These are phyloP conservation scores for Gymnodraco acuticeps DNA, from an alignment of 2,797 vertebrate genomes.

Conservation along the genomic window DNA sequence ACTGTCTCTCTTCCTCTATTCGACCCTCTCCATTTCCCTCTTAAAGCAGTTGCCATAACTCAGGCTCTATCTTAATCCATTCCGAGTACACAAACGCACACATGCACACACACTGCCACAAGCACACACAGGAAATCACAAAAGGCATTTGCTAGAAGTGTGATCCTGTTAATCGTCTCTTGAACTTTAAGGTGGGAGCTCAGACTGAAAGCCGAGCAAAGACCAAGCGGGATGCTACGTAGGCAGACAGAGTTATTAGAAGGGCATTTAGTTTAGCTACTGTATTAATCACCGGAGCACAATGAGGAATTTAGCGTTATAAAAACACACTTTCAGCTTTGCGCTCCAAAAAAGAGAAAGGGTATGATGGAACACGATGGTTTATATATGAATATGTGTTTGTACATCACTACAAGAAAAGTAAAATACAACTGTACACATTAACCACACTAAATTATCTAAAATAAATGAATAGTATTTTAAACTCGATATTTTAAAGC, in stretches of 20 bases:
- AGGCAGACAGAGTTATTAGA: constrained; percentile 44
- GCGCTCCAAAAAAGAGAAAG: not conserved
- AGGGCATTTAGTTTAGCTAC: constrained; percentile 21
- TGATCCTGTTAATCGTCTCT: constrained; percentile 43
- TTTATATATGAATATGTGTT: not conserved
- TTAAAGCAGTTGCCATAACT: constrained; percentile 72
- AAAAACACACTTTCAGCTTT: not conserved
- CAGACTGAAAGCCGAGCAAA: constrained; percentile 32
- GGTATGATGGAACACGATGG: not conserved
- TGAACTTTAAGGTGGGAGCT: constrained; percentile 38
- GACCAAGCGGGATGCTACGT: constrained; percentile 24
- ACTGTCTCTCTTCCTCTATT: constrained; percentile 50
- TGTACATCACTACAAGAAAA: not conserved
- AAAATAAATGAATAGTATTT: not conserved
- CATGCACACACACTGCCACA: not conserved
- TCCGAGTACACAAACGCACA: constrained; percentile 53
- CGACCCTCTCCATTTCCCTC: constrained; percentile 60
- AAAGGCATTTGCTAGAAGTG: constrained; percentile 38
- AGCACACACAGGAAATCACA: constrained; percentile 38
- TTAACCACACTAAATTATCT: not conserved
- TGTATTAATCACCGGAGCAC: constrained; percentile 29
- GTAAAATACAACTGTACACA: too few relatives aligned
- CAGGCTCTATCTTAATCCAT: constrained; percentile 73
- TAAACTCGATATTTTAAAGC: not conserved
- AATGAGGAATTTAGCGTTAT: constrained; percentile 17